Conservation (phyloP, 2,888 invertebrate species). For the Gryllus longicercus region DNA sequence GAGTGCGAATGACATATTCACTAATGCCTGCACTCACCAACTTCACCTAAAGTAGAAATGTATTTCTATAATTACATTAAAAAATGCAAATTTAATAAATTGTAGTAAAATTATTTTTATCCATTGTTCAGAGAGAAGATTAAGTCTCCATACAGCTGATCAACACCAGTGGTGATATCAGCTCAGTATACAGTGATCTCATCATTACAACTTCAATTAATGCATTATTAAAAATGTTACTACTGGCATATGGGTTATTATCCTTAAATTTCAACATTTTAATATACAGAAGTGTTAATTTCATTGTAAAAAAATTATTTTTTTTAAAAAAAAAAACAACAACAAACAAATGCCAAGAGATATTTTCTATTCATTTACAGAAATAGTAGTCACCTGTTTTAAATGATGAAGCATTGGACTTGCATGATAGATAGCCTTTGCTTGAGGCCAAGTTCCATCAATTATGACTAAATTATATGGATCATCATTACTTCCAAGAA, state of each 20-base stretch:
- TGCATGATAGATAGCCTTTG: conserved; percentile 58
- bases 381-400: conserved; percentile 55
- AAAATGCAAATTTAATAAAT: too few species aligned
- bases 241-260: too few species aligned
- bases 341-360: neutral
- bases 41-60: conserved; percentile 58
- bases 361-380: neutral
- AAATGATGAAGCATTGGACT: conserved; percentile 71
- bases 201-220: too few species aligned
- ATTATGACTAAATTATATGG: conserved; percentile 77
- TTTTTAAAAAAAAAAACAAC: too few species aligned
- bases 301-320: too few species aligned
- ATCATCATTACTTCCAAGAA: conserved; percentile 44
- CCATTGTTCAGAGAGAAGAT: conserved; percentile 19
- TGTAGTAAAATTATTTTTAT: too few species aligned
- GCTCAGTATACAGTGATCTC: too few species aligned
- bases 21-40: conserved; percentile 68
- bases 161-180: conserved; percentile 18
- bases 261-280: too few species aligned
- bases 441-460: conserved; percentile 96
- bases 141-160: neutral
- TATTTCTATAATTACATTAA: neutral
- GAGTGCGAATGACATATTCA: conserved; percentile 88
- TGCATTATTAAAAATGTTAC: too few species aligned
- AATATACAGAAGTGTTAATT: too few species aligned